Percentiles rank a stretch among this genome's conserved stretches.
phyloP scores from a whole-genome alignment of 2,797 vertebrate species.

The Leuciscus waleckii region DNA sequence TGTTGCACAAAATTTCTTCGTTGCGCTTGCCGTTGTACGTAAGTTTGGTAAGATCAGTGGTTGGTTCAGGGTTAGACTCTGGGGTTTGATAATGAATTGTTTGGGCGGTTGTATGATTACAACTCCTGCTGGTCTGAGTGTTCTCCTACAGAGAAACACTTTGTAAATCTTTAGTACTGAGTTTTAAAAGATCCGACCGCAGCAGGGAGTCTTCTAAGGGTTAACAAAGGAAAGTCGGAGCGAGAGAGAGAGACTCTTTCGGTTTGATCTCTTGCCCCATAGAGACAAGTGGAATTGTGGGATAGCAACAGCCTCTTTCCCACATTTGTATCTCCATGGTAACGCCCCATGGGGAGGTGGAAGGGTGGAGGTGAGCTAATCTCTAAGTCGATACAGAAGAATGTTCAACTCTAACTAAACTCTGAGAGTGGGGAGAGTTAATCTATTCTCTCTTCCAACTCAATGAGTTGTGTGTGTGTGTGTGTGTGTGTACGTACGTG shows the following conservation, averaged over 20 bases:
- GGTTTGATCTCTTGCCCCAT: slow-evolving; percentile 33
- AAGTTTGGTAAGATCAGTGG: slow-evolving; percentile 23
- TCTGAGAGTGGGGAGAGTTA: slow-evolving; percentile 83
- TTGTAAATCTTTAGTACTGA: slow-evolving; percentile 55
- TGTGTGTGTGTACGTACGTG: background rate
- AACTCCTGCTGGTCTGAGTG: slow-evolving; percentile 45
- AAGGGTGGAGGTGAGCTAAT: slow-evolving; percentile 85
- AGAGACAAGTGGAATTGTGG: slow-evolving; percentile 60
- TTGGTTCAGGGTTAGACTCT: slow-evolving; percentile 38
- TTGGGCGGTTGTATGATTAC: slow-evolving; percentile 48
- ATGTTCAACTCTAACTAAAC: slow-evolving; percentile 90
- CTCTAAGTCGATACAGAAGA: slow-evolving; percentile 85
- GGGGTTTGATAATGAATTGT: slow-evolving; percentile 49
- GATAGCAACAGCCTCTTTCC: slow-evolving; percentile 81
- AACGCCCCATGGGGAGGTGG: slow-evolving; percentile 76
- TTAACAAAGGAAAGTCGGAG: slow-evolving; percentile 33
- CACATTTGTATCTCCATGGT: slow-evolving; percentile 83
- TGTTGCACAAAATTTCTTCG: background rate
- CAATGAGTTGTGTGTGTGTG: background rate
- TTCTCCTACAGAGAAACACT: slow-evolving; percentile 55
- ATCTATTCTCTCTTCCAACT: slow-evolving; percentile 39
- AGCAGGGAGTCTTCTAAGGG: slow-evolving; percentile 53
- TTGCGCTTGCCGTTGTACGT: background rate
- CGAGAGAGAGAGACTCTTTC: slow-evolving; percentile 15
- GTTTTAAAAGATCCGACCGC: slow-evolving; percentile 49